These are phyloP conservation scores for Lasaia peninsularis DNA, from an alignment of 1,140 invertebrate species.

Conservation along the genomic window DNA sequence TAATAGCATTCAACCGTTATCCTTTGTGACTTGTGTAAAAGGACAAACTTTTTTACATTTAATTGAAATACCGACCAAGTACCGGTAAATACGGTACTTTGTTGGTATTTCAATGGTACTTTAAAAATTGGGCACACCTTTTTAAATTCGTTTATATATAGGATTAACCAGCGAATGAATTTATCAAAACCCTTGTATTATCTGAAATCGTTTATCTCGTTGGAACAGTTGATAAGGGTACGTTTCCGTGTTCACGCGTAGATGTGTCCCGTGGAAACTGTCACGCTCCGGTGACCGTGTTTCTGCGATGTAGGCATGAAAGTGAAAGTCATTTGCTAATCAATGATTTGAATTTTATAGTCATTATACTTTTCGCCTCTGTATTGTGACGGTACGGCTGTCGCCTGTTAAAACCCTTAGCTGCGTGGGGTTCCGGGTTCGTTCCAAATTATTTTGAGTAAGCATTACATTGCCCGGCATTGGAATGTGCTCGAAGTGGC, in stretches of 20 bases:
- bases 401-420: too few relatives aligned
- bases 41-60: too few relatives aligned
- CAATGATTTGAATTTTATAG: neutral
- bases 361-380: neutral
- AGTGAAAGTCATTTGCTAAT: slow-evolving; percentile 34
- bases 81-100: too few relatives aligned
- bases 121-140: neutral
- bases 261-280: slow-evolving; percentile 14
- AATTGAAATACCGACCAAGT: too few relatives aligned
- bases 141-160: neutral
- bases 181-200: neutral
- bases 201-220: slow-evolving; percentile 2
- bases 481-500: too few relatives aligned
- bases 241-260: neutral
- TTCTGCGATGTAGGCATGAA: slow-evolving; percentile 31
- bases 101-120: too few relatives aligned
- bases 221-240: neutral
- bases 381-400: too few relatives aligned
- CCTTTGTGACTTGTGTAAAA: too few relatives aligned
- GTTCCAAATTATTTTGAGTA: too few relatives aligned
- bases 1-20: too few relatives aligned
- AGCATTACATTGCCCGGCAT: too few relatives aligned
- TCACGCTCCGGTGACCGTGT: slow-evolving; percentile 29
- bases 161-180: neutral
- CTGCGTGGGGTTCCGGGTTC: too few relatives aligned